Percentiles rank a stretch among this genome's conserved stretches.
phyloP scores from a whole-genome alignment of 1,140 invertebrate species.

The Scylla paramamosain region DNA sequence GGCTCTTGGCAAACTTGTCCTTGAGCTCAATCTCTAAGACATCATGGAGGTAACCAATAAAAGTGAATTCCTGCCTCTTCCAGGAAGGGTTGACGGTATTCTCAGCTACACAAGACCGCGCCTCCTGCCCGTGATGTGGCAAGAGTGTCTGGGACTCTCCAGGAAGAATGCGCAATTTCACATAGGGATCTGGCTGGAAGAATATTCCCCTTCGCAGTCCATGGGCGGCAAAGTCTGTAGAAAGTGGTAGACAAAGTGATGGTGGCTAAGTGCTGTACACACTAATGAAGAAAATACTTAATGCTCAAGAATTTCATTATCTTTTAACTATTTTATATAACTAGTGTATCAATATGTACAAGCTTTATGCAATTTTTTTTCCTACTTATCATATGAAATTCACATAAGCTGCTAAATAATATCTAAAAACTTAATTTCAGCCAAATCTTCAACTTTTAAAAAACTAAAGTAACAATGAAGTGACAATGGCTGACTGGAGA shows the following conservation, averaged over 20 bases:
- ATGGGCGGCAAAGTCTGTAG: slow-evolving; percentile 65
- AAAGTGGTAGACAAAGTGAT: background rate
- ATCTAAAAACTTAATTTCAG: no score
- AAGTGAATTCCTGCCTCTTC: slow-evolving; percentile 80
- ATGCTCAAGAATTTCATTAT: background rate
- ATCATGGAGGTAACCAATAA: slow-evolving; percentile 80
- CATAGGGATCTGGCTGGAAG: slow-evolving; percentile 83
- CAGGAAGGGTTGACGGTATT: slow-evolving; percentile 81
- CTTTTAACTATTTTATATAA: no score
- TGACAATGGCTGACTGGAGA: slow-evolving; percentile 54
- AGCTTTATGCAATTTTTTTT: no score
- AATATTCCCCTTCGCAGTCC: slow-evolving; percentile 80
- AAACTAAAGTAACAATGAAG: no score
- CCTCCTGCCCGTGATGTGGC: slow-evolving; percentile 81
- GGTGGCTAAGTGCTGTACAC: no score
- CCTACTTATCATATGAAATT: no score
- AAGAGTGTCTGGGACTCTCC: slow-evolving; percentile 79
- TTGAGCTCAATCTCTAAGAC: slow-evolving; percentile 82
- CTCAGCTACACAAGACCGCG: slow-evolving; percentile 79
- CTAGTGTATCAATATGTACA: no score
- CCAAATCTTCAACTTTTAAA: no score
- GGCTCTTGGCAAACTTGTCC: slow-evolving; percentile 82
- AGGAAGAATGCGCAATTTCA: slow-evolving; percentile 81
- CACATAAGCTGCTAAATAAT: no score
- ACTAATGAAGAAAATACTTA: background rate